Evolutionary conservation across 2,888 invertebrate genomes (phyloP), one percentile per base, ranked within the genome.

Genomic region (Dryococelus australis): DNA sequence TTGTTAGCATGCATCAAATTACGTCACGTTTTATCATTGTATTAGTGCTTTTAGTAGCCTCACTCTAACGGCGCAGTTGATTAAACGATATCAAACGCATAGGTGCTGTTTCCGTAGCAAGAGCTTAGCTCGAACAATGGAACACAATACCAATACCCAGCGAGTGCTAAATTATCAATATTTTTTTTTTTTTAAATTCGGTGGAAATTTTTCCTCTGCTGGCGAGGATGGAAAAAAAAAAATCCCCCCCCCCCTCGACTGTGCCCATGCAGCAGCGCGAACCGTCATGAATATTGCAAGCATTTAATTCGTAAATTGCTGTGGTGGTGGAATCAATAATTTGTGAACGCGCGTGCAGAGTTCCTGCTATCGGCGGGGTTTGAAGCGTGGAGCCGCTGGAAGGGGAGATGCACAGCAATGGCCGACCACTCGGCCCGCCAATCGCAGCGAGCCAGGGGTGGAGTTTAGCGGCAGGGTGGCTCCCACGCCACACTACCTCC

Each of bases 271-370:
- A 6, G 83, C 35, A 83, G 24, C 2, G 28, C 5, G 83, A 83
- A 83, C 28, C 83, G 24, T 20, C 83, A 83, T 83, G 43, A 83
- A 83, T 83, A 83, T 83, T 27, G 83, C 83, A 83, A 27, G 83
- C 83, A 83, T 83, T 83, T 83, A 83, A 35, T 83, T 83, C 83
- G 43, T 83, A 83, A 83, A 83, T 83, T 83, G 83, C 35, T 83
- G 28, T 26, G 83, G 28, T 16, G 28, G 35, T 83, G 27, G 43
- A 35, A 28, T 35, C 28, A 35, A 83, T 35, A 83, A 43, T 83
- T 28, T 16, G 83, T 8, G 27, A 26, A 20, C 27, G 27, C 27
- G 26, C 5, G n/a, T 79, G 79, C 1, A 27, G n/a, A 6, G 83
- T 20, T 28, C 83, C 43, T 28, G 83, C 35, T 24, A 24, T 16